Evolutionary conservation across 2,113 vertebrate genomes (phyloP), one percentile per base, ranked within the genome.

Genomic region (Corapipo altera): DNA sequence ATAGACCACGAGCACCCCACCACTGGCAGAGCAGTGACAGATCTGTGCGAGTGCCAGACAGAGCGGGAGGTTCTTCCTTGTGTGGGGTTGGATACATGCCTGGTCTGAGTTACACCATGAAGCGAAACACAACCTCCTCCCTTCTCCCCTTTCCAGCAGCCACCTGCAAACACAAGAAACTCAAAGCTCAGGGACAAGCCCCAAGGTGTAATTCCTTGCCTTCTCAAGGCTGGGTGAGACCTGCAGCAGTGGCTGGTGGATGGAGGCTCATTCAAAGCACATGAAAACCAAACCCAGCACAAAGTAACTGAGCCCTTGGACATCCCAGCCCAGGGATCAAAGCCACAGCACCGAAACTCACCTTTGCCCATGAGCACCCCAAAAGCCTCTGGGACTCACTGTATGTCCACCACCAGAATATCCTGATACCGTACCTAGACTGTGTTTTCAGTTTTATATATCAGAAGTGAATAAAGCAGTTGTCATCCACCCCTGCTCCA

Each of bases 401-500:
- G 20, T 4, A 1, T 22, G 24, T n/a, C 49, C 55, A 51, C 21
- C 11, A 1, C 12, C 1, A 2, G 46, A 57, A 46, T 6, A 49
- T 23, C 64, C 78, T 39, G 89, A 46, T 59, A 44, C 32, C 1
- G 1, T 28, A 24, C 39, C 26, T 8, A 5, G 67, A n/a, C 51
- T 2, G 5, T 64, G 65, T 61, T 95, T 82, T 93, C 83, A 73
- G 73, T 75, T 95, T 97, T 90, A 32, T 92, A 44, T 82, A 81
- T 92, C 93, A 81, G 54, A 83, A 78, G 54, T 95, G 86, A 97
- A 96, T 88, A 96, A 96, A 97, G 66, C 55, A 35, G 37, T 33
- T 92, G 96, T 95, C 95, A 97, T 92, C 93, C 70, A 5, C 49
- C 54, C n/a, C 44, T 92, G 73, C 76, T 93, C 85, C 92, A 86